Percentiles rank a stretch among this genome's conserved stretches.
These are phyloP conservation scores for Lordiphosa fenestrarum DNA, from an alignment of 2,888 invertebrate genomes.

Conservation along the genomic window DNA sequence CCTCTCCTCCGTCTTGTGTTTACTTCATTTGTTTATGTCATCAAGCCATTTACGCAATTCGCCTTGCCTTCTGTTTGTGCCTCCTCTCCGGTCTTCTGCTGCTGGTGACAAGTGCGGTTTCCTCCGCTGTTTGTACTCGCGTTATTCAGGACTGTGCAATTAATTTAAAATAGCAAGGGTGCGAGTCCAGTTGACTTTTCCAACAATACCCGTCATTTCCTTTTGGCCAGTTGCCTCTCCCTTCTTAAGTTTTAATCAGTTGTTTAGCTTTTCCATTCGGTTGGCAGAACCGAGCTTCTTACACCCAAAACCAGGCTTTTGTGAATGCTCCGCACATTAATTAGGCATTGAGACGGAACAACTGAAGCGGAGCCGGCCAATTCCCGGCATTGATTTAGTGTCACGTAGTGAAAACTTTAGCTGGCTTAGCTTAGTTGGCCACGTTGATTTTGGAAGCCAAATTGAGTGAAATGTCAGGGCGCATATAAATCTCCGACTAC, in stretches of 20 bases:
- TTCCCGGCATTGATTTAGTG: conserved; percentile 31
- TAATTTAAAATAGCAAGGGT: too few relatives aligned
- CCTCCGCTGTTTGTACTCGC: not conserved
- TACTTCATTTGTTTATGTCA: conserved; percentile 36
- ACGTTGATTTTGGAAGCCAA: too few relatives aligned
- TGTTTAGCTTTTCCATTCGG: too few relatives aligned
- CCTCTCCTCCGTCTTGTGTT: conserved; percentile 10
- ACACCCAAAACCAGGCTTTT: too few relatives aligned
- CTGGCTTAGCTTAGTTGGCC: too few relatives aligned
- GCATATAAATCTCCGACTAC: too few relatives aligned
- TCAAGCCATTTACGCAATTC: conserved; percentile 41
- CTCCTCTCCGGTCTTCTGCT: conserved; percentile 15
- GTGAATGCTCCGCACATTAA: conserved; percentile 17
- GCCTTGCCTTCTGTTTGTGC: conserved; percentile 30
- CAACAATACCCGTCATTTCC: too few relatives aligned
- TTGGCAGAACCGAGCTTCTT: too few relatives aligned
- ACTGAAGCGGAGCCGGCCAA: conserved; percentile 11
- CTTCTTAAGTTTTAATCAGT: too few relatives aligned
- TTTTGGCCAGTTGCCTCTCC: too few relatives aligned
- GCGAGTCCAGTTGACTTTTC: too few relatives aligned
- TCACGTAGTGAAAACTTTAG: conserved; percentile 13
- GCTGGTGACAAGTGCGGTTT: conserved; percentile 6
- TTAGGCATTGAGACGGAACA: conserved; percentile 4
- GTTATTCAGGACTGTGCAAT: not conserved
- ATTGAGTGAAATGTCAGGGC: too few relatives aligned